Conservation (phyloP, 2,797 vertebrate species). For the Petrocephalus sullivani region DNA sequence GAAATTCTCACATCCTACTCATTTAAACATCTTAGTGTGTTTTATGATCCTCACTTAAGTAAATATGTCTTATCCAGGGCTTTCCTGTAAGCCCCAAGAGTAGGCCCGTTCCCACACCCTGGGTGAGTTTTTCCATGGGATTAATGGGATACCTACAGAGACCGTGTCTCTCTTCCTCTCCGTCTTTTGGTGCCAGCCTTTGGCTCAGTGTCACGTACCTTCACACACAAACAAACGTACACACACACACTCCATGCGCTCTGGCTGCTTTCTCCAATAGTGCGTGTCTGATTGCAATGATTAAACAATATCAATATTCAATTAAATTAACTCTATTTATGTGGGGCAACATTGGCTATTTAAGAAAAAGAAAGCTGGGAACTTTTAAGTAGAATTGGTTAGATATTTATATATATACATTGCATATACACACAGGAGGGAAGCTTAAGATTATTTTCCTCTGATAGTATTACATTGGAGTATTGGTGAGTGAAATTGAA, state of each 20-base stretch:
- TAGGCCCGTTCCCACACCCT: slow-evolving; percentile 72
- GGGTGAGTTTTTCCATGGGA: slow-evolving; percentile 78
- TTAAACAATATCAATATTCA: slow-evolving; percentile 97
- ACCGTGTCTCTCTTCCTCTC: not conserved
- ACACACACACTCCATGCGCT: slow-evolving; percentile 62
- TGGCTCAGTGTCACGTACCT: slow-evolving; percentile 31
- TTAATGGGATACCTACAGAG: slow-evolving; percentile 71
- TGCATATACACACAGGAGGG: slow-evolving; percentile 39
- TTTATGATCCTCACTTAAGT: slow-evolving; percentile 63
- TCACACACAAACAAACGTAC: slow-evolving; percentile 17
- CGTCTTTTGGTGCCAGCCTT: not conserved
- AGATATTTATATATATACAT: slow-evolving; percentile 33
- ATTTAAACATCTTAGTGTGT: slow-evolving; percentile 69
- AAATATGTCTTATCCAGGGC: slow-evolving; percentile 71
- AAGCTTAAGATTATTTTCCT: slow-evolving; percentile 45
- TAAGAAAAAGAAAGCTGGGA: slow-evolving; percentile 31
- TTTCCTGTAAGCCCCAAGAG: slow-evolving; percentile 72
- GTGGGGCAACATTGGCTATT: slow-evolving; percentile 62
- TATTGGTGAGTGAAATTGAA: slow-evolving; percentile 43
- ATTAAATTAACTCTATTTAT: slow-evolving; percentile 99
- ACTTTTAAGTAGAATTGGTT: slow-evolving; percentile 26
- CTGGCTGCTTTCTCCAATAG: slow-evolving; percentile 71
- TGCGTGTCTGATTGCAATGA: slow-evolving; percentile 97
- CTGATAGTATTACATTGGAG: slow-evolving; percentile 49
- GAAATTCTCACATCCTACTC: slow-evolving; percentile 37